Evolutionary conservation across 92 coral and sea anemone genomes (phyloP).

Genomic region (Epizoanthus stellaris): DNA sequence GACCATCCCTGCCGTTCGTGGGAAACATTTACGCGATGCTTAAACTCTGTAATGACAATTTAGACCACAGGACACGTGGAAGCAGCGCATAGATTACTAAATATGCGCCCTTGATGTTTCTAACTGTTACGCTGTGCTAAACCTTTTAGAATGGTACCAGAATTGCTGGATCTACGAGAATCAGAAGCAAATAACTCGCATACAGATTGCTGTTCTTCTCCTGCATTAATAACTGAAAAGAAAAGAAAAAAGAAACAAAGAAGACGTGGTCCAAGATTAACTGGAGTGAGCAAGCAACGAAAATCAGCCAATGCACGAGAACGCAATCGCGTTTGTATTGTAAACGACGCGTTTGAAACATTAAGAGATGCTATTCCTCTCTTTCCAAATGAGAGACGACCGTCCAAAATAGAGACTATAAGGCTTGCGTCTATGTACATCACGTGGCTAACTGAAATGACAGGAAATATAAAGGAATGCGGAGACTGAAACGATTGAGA

Average conservation of each 20-base stretch:
- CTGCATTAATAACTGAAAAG: not conserved
- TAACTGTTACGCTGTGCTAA: not conserved
- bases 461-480: constrained; percentile 42
- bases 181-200: constrained; percentile 4
- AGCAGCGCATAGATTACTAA: too few relatives aligned
- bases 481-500: not conserved
- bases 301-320: constrained; percentile 79
- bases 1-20: too few relatives aligned
- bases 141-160: not conserved
- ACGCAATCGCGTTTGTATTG: constrained; percentile 60
- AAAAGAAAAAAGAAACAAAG: constrained; percentile 47
- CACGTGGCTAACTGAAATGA: constrained; percentile 64
- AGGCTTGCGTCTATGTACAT: constrained; percentile 68
- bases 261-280: constrained; percentile 63
- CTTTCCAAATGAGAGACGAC: constrained; percentile 69
- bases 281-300: constrained; percentile 80
- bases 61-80: too few relatives aligned
- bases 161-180: constrained; percentile 1
- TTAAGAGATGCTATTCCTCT: constrained; percentile 65
- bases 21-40: too few relatives aligned
- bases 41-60: too few relatives aligned
- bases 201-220: not conserved
- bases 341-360: constrained; percentile 70
- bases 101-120: too few relatives aligned
- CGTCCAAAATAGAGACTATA: constrained; percentile 75